A percentile compares a stretch with the other conserved stretches of the same genome.
These are phyloP conservation scores for Atopsyche davidsoni DNA, from an alignment of 1,140 invertebrate genomes.

Conservation along the genomic window DNA sequence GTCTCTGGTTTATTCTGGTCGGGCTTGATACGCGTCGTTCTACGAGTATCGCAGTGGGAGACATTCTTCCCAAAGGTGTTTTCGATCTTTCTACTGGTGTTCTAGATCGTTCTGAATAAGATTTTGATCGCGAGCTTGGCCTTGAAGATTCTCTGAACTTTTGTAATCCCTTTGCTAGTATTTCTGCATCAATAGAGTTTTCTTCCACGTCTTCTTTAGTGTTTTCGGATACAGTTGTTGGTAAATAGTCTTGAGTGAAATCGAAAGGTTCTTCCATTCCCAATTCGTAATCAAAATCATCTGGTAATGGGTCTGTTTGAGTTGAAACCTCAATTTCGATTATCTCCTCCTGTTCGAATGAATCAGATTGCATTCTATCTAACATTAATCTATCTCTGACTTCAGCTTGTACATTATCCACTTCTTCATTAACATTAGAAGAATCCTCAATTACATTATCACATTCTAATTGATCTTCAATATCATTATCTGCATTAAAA, in stretches of 20 bases:
- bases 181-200: slow-evolving; percentile 36
- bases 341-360: slow-evolving; percentile 33
- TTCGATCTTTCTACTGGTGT: slow-evolving; percentile 49
- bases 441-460: slow-evolving; percentile 9
- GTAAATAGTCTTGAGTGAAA: slow-evolving; percentile 15
- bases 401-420: neutral
- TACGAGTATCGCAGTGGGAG: slow-evolving; percentile 54
- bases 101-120: slow-evolving; percentile 48
- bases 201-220: slow-evolving; percentile 21
- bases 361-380: slow-evolving; percentile 1
- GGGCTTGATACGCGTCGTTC: slow-evolving; percentile 52
- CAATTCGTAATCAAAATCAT: slow-evolving; percentile 65
- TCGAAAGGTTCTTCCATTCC: slow-evolving; percentile 49
- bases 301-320: slow-evolving; percentile 74
- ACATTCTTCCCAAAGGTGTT: slow-evolving; percentile 47
- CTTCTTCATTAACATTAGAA: neutral
- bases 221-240: neutral
- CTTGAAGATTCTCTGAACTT: slow-evolving; percentile 44
- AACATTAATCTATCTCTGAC: slow-evolving; percentile 1
- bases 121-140: slow-evolving; percentile 44
- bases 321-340: slow-evolving; percentile 68
- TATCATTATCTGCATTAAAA: slow-evolving; percentile 33
- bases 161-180: slow-evolving; percentile 37
- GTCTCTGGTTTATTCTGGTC: slow-evolving; percentile 45
- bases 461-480: slow-evolving; percentile 35